Percentiles rank a stretch among this genome's conserved stretches.
Evolutionary conservation across 2,113 vertebrate species (phyloP).

Genomic region (Zonotrichia leucophrys): DNA sequence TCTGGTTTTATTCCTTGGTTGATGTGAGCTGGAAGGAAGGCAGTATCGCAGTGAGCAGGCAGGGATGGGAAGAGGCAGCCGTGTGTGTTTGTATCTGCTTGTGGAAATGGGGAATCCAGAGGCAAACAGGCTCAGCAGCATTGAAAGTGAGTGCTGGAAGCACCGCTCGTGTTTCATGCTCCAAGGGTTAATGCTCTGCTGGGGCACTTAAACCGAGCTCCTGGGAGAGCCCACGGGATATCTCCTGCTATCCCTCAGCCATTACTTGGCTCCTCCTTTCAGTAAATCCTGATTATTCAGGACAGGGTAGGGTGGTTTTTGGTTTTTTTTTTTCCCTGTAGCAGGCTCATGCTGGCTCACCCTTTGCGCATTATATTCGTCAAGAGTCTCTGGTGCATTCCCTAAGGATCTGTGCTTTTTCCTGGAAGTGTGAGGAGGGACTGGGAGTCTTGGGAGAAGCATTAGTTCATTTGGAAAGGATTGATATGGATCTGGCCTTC

Average conservation of each 20-base stretch:
- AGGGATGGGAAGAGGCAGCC: neutral
- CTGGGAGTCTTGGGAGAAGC: conserved; percentile 25
- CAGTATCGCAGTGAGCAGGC: neutral
- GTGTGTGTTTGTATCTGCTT: neutral
- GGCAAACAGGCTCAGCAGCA: neutral
- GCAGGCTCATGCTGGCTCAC: neutral
- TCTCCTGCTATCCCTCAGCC: neutral
- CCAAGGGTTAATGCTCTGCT: conserved; percentile 37
- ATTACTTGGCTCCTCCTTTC: conserved; percentile 19
- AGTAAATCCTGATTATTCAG: conserved; percentile 37
- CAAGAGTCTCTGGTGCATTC: conserved; percentile 4
- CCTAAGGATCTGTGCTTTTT: conserved; percentile 34
- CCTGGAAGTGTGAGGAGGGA: conserved; percentile 22
- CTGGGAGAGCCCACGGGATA: neutral
- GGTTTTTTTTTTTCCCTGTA: neutral
- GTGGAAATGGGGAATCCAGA: conserved; percentile 12
- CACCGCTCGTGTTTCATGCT: neutral
- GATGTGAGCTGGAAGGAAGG: neutral
- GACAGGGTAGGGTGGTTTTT: neutral
- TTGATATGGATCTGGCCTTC: conserved; percentile 25
- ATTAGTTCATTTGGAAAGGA: conserved; percentile 44
- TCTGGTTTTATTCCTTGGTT: neutral
- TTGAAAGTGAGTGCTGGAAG: neutral
- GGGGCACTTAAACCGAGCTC: neutral
- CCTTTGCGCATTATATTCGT: neutral